Percentiles rank a stretch among this genome's conserved stretches.
These are phyloP conservation scores for Sylvia atricapilla DNA, from an alignment of 2,113 vertebrate genomes.

Conservation along the genomic window DNA sequence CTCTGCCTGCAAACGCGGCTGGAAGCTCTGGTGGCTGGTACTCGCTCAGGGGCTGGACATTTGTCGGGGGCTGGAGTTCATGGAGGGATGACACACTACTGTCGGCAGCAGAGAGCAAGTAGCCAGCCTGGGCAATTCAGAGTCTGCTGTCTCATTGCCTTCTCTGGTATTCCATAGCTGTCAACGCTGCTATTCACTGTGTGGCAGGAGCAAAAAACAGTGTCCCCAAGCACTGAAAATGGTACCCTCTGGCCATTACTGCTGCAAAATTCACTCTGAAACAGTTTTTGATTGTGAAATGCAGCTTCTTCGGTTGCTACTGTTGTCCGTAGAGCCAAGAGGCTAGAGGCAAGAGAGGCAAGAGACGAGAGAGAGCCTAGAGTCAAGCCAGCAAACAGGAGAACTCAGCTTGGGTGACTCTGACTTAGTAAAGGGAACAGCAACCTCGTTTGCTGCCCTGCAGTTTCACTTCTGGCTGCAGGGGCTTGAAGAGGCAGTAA, in stretches of 20 bases:
- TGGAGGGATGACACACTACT: too few species aligned
- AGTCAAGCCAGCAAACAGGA: too few species aligned
- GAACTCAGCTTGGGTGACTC: neutral
- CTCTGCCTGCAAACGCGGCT: neutral
- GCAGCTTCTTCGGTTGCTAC: neutral
- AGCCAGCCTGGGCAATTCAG: too few species aligned
- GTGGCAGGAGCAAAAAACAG: too few species aligned
- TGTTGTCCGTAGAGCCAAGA: neutral
- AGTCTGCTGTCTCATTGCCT: fast-evolving
- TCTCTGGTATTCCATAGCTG: neutral
- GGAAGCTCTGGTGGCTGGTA: neutral
- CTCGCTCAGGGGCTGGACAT: neutral
- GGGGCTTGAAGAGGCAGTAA: neutral
- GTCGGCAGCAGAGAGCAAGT: neutral
- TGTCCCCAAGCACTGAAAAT: neutral
- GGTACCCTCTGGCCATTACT: too few species aligned
- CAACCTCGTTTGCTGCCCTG: too few species aligned
- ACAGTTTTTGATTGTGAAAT: neutral
- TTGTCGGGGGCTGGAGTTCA: too few species aligned
- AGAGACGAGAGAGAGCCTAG: neutral
- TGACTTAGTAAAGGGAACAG: neutral
- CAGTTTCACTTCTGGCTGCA: neutral
- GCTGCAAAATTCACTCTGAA: neutral
- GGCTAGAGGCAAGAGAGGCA: neutral
- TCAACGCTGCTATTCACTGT: neutral